phyloP scores from a whole-genome alignment of 1,140 invertebrate species.

The Araneus ventricosus region DNA sequence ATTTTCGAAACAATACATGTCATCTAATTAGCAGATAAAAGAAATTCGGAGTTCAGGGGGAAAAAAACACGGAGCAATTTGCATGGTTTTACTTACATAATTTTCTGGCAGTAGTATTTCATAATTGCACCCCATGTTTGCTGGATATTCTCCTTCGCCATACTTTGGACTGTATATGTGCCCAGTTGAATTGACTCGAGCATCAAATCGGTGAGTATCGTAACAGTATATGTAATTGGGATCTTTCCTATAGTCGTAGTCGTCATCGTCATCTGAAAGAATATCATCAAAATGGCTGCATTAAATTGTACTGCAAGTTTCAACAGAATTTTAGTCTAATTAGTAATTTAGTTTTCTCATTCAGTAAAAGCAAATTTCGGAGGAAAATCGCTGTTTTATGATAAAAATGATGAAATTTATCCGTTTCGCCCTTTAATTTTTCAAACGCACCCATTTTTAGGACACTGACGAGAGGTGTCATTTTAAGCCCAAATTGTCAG shows the following conservation, averaged over 20 bases:
- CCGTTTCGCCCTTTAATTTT: background rate
- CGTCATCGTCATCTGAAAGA: background rate
- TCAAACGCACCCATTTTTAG: too few species aligned
- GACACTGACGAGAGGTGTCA: too few species aligned
- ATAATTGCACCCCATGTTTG: background rate
- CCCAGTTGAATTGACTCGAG: background rate
- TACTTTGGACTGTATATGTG: slow-evolving; percentile 33
- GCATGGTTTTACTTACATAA: background rate
- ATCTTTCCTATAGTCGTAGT: slow-evolving; percentile 8
- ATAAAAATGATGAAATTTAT: background rate
- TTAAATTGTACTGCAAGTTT: too few species aligned
- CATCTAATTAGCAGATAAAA: too few species aligned
- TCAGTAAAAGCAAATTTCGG: background rate
- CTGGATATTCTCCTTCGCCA: background rate
- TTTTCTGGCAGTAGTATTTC: background rate
- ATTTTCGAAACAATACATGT: too few species aligned
- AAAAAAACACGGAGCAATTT: too few species aligned
- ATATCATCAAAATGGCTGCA: background rate
- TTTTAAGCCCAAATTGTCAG: too few species aligned
- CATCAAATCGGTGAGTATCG: background rate
- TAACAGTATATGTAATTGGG: slow-evolving; percentile 27
- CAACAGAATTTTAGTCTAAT: too few species aligned
- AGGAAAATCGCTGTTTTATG: background rate
- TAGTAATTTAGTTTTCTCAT: background rate
- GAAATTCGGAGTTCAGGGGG: too few species aligned